Evolutionary conservation across 2,888 invertebrate species (phyloP).

Genomic region (Muschampia plurimacula): DNA sequence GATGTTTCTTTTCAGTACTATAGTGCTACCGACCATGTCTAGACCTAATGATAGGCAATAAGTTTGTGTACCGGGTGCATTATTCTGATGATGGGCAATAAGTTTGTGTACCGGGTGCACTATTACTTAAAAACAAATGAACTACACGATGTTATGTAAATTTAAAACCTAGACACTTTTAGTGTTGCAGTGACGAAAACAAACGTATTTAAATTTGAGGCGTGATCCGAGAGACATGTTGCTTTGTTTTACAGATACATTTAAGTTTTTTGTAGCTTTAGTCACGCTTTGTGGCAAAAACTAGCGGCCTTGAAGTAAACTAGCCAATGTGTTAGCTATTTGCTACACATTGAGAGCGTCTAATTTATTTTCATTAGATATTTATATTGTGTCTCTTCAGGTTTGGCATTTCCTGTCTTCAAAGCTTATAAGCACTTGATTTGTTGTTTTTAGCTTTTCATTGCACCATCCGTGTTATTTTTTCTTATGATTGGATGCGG

Average conservation of each 20-base stretch:
- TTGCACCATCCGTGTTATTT: not conserved
- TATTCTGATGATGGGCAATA: not conserved
- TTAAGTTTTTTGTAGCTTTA: slow-evolving; percentile 60
- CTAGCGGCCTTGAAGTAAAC: slow-evolving; percentile 67
- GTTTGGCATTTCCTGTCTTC: slow-evolving; percentile 6
- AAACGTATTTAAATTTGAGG: slow-evolving; percentile 27
- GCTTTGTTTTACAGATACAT: slow-evolving; percentile 28
- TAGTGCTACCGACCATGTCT: too few species aligned
- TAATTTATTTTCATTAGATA: slow-evolving; percentile 46
- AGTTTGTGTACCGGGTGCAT: not conserved
- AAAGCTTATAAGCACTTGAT: not conserved
- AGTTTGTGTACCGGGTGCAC: not conserved
- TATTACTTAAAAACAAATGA: not conserved
- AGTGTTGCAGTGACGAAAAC: slow-evolving; percentile 8
- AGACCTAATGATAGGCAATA: too few species aligned
- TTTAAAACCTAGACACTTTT: not conserved
- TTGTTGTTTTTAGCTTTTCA: not conserved
- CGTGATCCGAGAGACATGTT: slow-evolving; percentile 21
- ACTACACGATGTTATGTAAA: not conserved
- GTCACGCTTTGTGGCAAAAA: slow-evolving; percentile 75
- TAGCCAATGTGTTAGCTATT: slow-evolving; percentile 63
- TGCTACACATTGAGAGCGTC: slow-evolving; percentile 52
- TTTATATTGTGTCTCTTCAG: not conserved
- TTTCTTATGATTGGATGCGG: not conserved
- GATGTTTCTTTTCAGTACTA: too few species aligned